Base-by-base conservation (phyloP, 2,888 invertebrate species). In the Caenorhabditis wallacei region DNA sequence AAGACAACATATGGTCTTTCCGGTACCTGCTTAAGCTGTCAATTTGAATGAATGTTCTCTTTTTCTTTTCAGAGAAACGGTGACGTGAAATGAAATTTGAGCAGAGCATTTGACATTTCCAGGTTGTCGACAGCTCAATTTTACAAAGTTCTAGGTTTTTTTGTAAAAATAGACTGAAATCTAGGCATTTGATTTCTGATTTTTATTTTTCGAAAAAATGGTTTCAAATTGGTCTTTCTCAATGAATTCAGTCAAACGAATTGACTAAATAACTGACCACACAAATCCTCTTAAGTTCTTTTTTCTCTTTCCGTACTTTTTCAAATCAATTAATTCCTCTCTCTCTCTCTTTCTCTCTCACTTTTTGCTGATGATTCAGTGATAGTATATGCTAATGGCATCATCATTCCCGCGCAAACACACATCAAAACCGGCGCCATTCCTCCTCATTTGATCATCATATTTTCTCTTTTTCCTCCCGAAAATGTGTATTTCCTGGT, bases 371-470 rank as follows among this genome's bases (percentile, higher is more conserved):
- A 56, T 74, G 74, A 74, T 35, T 74, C 74, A 66, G 64, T 74
- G 74, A 74, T 74, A 66, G 74, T 74, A 64, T 74, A 74, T 74
- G 74, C 74, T 74, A 74, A 74, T 74, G 66, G 64, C 63, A 26
- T 72, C 63, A 61, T 35, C 40, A 40, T 18, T 30, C 7, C 18
- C 30, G 40, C 30, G 40, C 43, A 63, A 63, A 46, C 43, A 30
- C 30, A 30, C 30, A 30, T 30, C 30, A 46, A 63, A 37, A 63
- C 24, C 46, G 40, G 40, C 16, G 35, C 26, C 56, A 56, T 30
- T 57, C 35, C 16, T 30, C 24, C 56, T 56, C n/a, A n/a, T 37
- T 37, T 57, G 30, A 35, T n/a, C 56, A 56, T 56, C 56, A 56
- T 30, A n/a, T n/a, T 56, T 30, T 30, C 26, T 5, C 46, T 48